phyloP scores from a whole-genome alignment of 2,113 vertebrate species.

The Gadus macrocephalus region DNA sequence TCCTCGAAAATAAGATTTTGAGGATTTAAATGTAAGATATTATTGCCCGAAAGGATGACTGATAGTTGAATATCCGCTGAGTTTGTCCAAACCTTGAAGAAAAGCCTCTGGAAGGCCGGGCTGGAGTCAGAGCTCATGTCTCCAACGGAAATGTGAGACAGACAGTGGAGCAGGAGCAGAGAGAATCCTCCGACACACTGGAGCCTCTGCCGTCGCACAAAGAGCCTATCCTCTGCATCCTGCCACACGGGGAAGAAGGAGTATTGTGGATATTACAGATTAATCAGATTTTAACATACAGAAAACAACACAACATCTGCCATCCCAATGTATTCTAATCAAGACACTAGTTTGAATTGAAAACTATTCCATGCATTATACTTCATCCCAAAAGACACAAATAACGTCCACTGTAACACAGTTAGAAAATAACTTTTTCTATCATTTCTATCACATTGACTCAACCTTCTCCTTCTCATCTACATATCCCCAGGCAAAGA shows the following conservation, averaged over 20 bases:
- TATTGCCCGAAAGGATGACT: not conserved
- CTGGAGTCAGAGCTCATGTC: slow-evolving; percentile 67
- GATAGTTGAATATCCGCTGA: not conserved
- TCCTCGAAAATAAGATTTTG: not conserved
- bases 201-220: slow-evolving; percentile 75
- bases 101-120: slow-evolving; percentile 74
- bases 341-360: too few relatives aligned
- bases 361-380: too few relatives aligned
- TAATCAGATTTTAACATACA: not conserved
- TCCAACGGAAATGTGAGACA: slow-evolving; percentile 70
- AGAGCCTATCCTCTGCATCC: slow-evolving; percentile 70
- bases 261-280: not conserved
- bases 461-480: too few relatives aligned
- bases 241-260: slow-evolving; percentile 40
- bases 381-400: too few relatives aligned
- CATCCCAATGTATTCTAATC: too few relatives aligned
- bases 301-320: not conserved
- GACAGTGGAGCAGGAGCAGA: slow-evolving; percentile 80
- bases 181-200: slow-evolving; percentile 77
- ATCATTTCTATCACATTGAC: too few relatives aligned
- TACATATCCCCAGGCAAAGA: too few relatives aligned
- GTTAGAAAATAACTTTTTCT: too few relatives aligned
- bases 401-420: too few relatives aligned
- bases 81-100: slow-evolving; percentile 76
- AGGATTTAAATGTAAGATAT: not conserved